Evolutionary conservation across 1,140 invertebrate genomes (phyloP).

Genomic region (Drosophila lacertosa): DNA sequence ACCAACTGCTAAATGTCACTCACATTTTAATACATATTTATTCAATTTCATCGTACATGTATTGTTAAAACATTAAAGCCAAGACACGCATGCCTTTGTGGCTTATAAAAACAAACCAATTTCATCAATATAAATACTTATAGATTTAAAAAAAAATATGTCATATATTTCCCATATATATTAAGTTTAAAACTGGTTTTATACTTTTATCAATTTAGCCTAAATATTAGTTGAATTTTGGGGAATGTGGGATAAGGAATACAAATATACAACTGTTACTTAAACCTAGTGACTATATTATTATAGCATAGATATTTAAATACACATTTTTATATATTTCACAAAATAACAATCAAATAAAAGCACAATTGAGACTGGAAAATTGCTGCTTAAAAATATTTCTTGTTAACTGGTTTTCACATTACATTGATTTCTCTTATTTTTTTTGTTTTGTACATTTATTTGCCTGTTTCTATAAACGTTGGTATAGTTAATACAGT

Average conservation of each 20-base stretch:
- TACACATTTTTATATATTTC: constrained; percentile 1
- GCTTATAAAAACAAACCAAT: not conserved
- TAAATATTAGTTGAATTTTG: not conserved
- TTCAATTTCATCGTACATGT: constrained; percentile 1
- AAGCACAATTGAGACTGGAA: constrained; percentile 10
- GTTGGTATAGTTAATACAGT: constrained; percentile 12
- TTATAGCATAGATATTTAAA: not conserved
- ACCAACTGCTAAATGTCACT: not conserved
- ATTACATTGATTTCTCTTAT: not conserved
- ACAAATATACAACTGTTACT: not conserved
- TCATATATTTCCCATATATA: not conserved
- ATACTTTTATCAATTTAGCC: constrained; percentile 2
- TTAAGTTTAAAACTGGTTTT: not conserved
- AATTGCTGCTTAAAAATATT: not conserved
- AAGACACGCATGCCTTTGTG: not conserved
- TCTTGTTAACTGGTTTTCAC: constrained; percentile 34
- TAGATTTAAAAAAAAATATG: not conserved
- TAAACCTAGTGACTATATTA: constrained; percentile 3
- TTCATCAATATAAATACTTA: not conserved
- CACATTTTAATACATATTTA: constrained; percentile 3
- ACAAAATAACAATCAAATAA: constrained; percentile 19
- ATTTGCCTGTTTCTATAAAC: not conserved
- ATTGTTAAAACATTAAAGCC: not conserved
- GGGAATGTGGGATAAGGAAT: constrained; percentile 1
- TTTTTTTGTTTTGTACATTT: constrained; percentile 22